Evolutionary conservation across 2,113 vertebrate species (phyloP).

Genomic region (Tautogolabrus adspersus): DNA sequence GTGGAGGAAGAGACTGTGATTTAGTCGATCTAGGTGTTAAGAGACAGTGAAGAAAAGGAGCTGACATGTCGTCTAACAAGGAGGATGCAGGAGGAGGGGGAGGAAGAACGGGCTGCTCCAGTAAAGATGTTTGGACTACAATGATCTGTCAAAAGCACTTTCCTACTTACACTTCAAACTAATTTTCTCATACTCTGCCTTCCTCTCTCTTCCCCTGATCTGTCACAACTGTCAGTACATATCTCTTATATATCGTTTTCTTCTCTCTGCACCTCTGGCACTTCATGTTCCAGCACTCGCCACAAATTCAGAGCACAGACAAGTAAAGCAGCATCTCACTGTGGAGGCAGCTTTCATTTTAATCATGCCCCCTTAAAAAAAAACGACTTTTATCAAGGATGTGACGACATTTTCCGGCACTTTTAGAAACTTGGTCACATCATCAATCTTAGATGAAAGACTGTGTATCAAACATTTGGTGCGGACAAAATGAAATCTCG

Average conservation of each 20-base stretch:
- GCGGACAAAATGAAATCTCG: background rate
- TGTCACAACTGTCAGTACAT: slow-evolving; percentile 30
- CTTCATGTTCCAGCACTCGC: slow-evolving; percentile 53
- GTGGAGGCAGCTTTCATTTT: slow-evolving; percentile 39
- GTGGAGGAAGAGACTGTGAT: slow-evolving; percentile 36
- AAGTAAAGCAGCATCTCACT: slow-evolving; percentile 29
- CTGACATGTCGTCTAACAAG: slow-evolving; percentile 30
- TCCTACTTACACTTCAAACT: slow-evolving; percentile 51
- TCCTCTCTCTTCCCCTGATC: slow-evolving; percentile 28
- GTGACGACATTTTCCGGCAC: slow-evolving; percentile 35
- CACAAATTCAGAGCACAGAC: slow-evolving; percentile 40
- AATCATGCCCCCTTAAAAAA: slow-evolving; percentile 19
- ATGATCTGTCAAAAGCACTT: slow-evolving; percentile 45
- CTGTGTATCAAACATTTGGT: slow-evolving; percentile 26
- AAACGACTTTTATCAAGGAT: slow-evolving; percentile 45
- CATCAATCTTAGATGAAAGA: slow-evolving; percentile 34
- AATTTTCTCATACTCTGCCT: slow-evolving; percentile 49
- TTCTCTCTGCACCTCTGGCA: slow-evolving; percentile 43
- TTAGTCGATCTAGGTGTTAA: slow-evolving; percentile 36
- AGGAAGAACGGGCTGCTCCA: slow-evolving; percentile 12
- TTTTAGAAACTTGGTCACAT: slow-evolving; percentile 34
- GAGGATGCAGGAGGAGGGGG: slow-evolving; percentile 5
- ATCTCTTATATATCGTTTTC: slow-evolving; percentile 54
- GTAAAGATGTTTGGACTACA: slow-evolving; percentile 47
- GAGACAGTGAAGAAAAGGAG: slow-evolving; percentile 11